A percentile compares a stretch with the other conserved stretches of the same genome.
These are phyloP conservation scores for Brienomyrus brachyistius DNA, from an alignment of 2,113 vertebrate species.

Conservation along the genomic window DNA sequence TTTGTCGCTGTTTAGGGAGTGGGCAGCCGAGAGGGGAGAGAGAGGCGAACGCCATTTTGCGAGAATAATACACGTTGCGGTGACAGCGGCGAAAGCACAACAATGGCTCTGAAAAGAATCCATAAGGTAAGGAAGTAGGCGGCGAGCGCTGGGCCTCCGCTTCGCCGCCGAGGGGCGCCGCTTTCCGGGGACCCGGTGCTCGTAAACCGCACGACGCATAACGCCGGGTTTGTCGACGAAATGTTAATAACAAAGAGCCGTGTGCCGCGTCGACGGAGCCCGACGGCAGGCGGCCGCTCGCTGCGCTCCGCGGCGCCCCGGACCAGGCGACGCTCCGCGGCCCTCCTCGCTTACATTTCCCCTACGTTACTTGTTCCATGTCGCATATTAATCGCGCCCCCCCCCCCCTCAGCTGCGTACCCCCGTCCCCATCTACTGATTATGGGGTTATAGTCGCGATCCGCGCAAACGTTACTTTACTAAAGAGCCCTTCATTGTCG, in stretches of 20 bases:
- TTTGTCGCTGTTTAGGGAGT: slow-evolving; percentile 13
- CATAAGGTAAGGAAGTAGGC: slow-evolving; percentile 55
- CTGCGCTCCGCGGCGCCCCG: neutral
- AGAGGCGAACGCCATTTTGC: slow-evolving; percentile 20
- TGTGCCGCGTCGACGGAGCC: neutral
- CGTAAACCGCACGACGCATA: neutral
- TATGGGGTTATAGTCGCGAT: neutral
- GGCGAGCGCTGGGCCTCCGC: neutral
- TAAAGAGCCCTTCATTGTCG: neutral
- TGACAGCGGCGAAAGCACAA: slow-evolving; percentile 28
- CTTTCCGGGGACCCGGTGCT: neutral
- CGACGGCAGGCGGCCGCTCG: neutral
- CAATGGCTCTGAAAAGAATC: slow-evolving; percentile 64
- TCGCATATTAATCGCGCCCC: neutral
- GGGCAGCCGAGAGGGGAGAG: slow-evolving; percentile 13
- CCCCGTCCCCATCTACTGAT: neutral
- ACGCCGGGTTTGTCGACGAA: neutral
- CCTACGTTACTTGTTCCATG: neutral
- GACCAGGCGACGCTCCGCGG: neutral
- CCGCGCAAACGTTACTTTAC: neutral
- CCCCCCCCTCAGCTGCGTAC: neutral
- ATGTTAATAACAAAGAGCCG: neutral
- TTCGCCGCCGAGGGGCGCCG: neutral
- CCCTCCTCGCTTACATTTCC: neutral
- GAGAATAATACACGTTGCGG: slow-evolving; percentile 21